A percentile compares a stretch with the other conserved stretches of the same genome.
Evolutionary conservation across 2,113 vertebrate genomes (phyloP).

Genomic region (Protomyctophum bolini): DNA sequence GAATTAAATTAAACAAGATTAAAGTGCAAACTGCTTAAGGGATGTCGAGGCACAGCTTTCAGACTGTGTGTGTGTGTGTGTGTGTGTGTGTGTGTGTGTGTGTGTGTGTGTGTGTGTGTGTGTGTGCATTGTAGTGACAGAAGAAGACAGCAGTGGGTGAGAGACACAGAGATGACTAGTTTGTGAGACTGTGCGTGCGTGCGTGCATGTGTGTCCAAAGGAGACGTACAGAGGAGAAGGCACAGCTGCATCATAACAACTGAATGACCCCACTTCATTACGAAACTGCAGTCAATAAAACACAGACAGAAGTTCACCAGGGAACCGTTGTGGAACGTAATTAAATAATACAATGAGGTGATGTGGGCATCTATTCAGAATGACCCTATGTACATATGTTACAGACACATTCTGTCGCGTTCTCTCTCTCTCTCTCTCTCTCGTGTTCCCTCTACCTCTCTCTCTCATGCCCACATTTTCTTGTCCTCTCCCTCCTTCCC

Average conservation of each 20-base stretch:
- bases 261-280: constrained; percentile 57
- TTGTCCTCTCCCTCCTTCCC: not conserved
- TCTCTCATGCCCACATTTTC: not conserved
- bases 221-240: constrained; percentile 44
- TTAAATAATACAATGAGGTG: constrained; percentile 15
- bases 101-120: no score
- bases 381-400: constrained; percentile 29
- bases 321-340: constrained; percentile 31
- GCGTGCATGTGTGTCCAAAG: constrained; percentile 40
- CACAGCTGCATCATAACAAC: constrained; percentile 54
- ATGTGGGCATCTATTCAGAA: constrained; percentile 40
- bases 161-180: not conserved
- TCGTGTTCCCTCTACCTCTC: not conserved
- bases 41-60: constrained; percentile 38
- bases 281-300: constrained; percentile 49
- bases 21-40: constrained; percentile 59
- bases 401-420: constrained; percentile 24
- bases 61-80: not conserved
- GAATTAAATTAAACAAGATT: constrained; percentile 75
- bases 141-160: no score
- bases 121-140: no score
- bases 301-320: constrained; percentile 19
- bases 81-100: no score
- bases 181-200: not conserved
- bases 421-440: not conserved